Conservation (phyloP, 2,888 invertebrate species). For the Agrilus biguttatus region DNA sequence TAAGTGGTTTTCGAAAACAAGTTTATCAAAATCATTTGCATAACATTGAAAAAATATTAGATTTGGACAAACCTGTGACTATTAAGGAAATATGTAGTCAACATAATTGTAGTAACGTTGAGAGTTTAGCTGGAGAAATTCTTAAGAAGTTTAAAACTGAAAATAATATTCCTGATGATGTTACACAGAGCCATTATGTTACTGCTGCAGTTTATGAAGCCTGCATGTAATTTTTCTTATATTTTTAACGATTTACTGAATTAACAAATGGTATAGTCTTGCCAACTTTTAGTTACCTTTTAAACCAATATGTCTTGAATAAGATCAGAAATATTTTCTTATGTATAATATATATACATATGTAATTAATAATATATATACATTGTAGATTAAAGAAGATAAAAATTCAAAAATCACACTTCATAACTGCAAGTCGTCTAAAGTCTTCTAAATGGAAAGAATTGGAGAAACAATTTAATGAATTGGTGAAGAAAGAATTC, state of each 20-base stretch:
- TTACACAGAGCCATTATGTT: slow-evolving; percentile 47
- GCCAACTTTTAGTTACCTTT: too few relatives aligned
- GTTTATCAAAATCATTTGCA: slow-evolving; percentile 41
- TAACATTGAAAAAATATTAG: slow-evolving; percentile 44
- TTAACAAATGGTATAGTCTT: too few relatives aligned
- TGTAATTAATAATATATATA: background rate
- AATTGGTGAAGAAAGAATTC: slow-evolving; percentile 21
- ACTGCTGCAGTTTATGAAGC: slow-evolving; percentile 50
- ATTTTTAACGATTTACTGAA: too few relatives aligned
- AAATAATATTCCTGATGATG: slow-evolving; percentile 37
- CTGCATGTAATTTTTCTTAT: slow-evolving; percentile 34
- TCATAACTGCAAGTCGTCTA: slow-evolving; percentile 41
- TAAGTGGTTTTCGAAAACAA: slow-evolving; percentile 40
- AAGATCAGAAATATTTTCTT: slow-evolving; percentile 1
- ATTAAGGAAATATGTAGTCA: slow-evolving; percentile 42
- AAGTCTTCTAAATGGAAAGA: slow-evolving; percentile 46
- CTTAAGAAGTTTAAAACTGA: slow-evolving; percentile 35
- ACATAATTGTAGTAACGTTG: slow-evolving; percentile 34
- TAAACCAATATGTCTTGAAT: too few relatives aligned
- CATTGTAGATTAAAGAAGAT: slow-evolving; percentile 36
- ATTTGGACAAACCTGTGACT: slow-evolving; percentile 39
- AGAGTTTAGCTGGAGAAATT: slow-evolving; percentile 38
- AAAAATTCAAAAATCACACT: slow-evolving; percentile 41
- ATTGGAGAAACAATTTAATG: slow-evolving; percentile 43
- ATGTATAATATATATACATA: slow-evolving; percentile 1